Evolutionary conservation across 1,140 invertebrate species (phyloP).

Genomic region (Drosophila neocordata): DNA sequence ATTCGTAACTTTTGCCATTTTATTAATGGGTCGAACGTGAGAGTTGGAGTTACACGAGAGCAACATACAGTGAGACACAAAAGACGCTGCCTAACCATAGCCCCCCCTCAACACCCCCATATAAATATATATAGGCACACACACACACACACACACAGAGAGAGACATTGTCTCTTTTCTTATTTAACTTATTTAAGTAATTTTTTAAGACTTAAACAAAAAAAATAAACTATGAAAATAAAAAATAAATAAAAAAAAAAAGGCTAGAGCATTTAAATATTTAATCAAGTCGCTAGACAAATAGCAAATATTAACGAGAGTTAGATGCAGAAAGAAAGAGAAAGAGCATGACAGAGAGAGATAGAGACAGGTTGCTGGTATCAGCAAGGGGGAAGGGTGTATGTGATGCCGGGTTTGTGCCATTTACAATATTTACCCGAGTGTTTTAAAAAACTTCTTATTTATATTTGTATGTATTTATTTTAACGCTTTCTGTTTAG

Average conservation of each 20-base stretch:
- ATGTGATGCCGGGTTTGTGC: constrained; percentile 25
- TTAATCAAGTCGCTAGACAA: constrained; percentile 66
- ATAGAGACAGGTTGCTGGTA: too few relatives aligned
- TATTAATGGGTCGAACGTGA: constrained; percentile 82
- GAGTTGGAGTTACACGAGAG: constrained; percentile 25
- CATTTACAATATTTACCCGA: constrained; percentile 58
- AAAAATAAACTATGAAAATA: not conserved
- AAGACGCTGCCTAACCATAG: not conserved
- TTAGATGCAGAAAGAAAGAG: constrained; percentile 13
- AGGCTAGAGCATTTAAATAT: constrained; percentile 58
- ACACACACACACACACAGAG: not conserved
- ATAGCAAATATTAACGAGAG: constrained; percentile 45
- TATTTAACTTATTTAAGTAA: not conserved
- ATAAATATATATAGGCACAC: too few relatives aligned
- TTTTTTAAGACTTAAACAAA: not conserved
- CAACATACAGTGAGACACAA: constrained; percentile 5
- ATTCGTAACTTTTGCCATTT: constrained; percentile 80
- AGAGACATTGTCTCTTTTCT: not conserved
- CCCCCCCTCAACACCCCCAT: too few relatives aligned
- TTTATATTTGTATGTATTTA: constrained; percentile 73
- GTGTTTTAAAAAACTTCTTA: constrained; percentile 54
- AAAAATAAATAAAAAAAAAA: constrained; percentile 18
- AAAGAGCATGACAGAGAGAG: too few relatives aligned
- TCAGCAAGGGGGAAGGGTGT: too few relatives aligned
- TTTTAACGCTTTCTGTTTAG: constrained; percentile 59